phyloP scores from a whole-genome alignment of 2,888 invertebrate genomes.

The Nineta flava region DNA sequence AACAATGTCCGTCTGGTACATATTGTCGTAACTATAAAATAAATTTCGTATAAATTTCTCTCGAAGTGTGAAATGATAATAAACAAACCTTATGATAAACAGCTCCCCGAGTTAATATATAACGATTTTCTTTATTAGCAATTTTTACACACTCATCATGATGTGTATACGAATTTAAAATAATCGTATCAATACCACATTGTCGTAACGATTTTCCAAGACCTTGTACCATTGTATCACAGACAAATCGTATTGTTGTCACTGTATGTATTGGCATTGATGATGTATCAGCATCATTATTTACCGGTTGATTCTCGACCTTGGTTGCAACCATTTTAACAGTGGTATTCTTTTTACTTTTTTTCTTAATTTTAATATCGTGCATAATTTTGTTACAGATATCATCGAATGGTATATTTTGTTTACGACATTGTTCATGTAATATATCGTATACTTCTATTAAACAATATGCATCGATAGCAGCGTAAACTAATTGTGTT shows the following conservation, averaged over 20 bases:
- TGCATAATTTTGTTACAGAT: conserved; percentile 41
- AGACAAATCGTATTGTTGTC: conserved; percentile 30
- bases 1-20: conserved; percentile 39
- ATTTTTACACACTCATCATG: conserved; percentile 35
- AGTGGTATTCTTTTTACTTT: conserved; percentile 21
- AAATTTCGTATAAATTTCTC: too few species aligned
- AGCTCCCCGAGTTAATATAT: conserved; percentile 37
- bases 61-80: conserved; percentile 13
- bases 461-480: conserved; percentile 76
- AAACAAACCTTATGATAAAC: conserved; percentile 27
- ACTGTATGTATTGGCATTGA: not conserved
- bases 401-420: conserved; percentile 43
- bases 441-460: conserved; percentile 62
- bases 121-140: conserved; percentile 33
- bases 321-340: conserved; percentile 13
- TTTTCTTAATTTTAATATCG: conserved; percentile 30
- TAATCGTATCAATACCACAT: conserved; percentile 42
- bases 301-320: conserved; percentile 20
- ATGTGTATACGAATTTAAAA: conserved; percentile 30
- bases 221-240: conserved; percentile 42
- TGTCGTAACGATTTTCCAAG: conserved; percentile 44
- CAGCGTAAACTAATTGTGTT: conserved; percentile 70
- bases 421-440: conserved; percentile 29
- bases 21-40: conserved; percentile 28
- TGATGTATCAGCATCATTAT: conserved; percentile 16